These are phyloP conservation scores for Drosophila mercatorum DNA, from an alignment of 2,888 invertebrate genomes.

Conservation along the genomic window DNA sequence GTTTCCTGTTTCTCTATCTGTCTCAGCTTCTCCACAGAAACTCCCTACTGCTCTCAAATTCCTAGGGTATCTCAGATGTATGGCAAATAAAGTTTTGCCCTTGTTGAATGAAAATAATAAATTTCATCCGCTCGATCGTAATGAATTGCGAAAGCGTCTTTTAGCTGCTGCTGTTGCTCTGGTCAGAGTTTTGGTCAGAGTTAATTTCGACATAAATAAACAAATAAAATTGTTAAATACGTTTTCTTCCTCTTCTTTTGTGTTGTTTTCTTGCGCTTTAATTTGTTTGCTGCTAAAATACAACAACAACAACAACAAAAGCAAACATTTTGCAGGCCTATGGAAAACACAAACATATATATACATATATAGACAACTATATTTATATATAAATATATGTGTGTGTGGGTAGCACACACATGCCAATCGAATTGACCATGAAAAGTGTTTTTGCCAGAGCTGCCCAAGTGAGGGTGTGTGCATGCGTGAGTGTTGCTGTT, in stretches of 20 bases:
- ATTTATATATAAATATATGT: neutral
- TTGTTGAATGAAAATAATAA: slow-evolving; percentile 39
- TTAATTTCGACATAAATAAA: slow-evolving; percentile 56
- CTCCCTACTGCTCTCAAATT: accelerated
- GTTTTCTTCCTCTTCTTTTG: neutral
- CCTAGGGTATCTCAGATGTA: slow-evolving; percentile 4
- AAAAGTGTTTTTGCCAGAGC: slow-evolving; percentile 70
- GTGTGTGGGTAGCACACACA: slow-evolving; percentile 28
- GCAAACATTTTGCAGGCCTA: slow-evolving; percentile 54
- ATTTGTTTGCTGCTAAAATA: slow-evolving; percentile 44
- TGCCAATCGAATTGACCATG: slow-evolving; percentile 75
- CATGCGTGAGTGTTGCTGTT: slow-evolving; percentile 1
- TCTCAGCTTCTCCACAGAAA: neutral
- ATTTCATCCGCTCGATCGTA: slow-evolving; percentile 36
- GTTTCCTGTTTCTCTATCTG: too few species aligned
- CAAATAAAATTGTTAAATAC: slow-evolving; percentile 49
- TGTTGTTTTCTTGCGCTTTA: slow-evolving; percentile 19
- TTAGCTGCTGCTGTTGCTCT: neutral
- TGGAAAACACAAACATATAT: slow-evolving; percentile 38
- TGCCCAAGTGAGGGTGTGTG: slow-evolving; percentile 1
- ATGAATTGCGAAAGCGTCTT: slow-evolving; percentile 41
- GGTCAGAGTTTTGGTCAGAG: slow-evolving; percentile 26
- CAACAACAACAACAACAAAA: neutral
- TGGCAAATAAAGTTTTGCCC: neutral
- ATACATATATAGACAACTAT: slow-evolving; percentile 1